Evolutionary conservation across 2,113 vertebrate genomes (phyloP), one percentile per base, ranked within the genome.

Genomic region (Podocnemis expansa): DNA sequence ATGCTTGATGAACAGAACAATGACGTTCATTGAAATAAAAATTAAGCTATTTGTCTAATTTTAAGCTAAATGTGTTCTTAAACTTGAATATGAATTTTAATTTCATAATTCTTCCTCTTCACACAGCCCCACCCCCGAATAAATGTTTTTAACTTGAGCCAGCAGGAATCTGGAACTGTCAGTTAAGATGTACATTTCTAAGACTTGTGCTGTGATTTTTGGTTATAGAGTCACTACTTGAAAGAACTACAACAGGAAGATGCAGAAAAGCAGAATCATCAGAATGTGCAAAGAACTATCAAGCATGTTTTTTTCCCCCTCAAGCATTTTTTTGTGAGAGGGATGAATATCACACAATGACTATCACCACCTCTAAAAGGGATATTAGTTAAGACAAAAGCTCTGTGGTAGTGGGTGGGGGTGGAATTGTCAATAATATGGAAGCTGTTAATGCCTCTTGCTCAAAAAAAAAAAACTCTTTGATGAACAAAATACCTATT

Each of bases 341-440:
- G 34, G 17, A n/a, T n/a, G n/a, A 67, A 67, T 21, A 67, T 34
- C 38, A 34, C 5, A 38, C 34, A 63, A 27, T 25, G 41, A 45
- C 11, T 27, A 27, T 75, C 24, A 43, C 22, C 24, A 14, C 70
- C 7, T 75, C 25, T 43, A 88, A 80, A 8, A 94, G 88, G 85
- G 96, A 58, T 90, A 90, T n/a, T 80, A 47, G 78, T 93, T 93
- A 84, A 95, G 95, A 90, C 73, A 0, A 87, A 63, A 0, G 0
- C 90, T 90, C 94, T 93, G 90, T 91, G 87, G 8, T 70, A 70
- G 19, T 9, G 84, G 89, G 63, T 94, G 93, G 94, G 95, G 89
- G 95, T 86, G 80, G 88, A 95, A 93, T 90, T 97, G 96, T 93
- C 93, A 97, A 91, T 96, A 96, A 95, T 95, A 96, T 94, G 89